Conservation (phyloP, 1,140 invertebrate genomes). For the Capitella teleta region DNA sequence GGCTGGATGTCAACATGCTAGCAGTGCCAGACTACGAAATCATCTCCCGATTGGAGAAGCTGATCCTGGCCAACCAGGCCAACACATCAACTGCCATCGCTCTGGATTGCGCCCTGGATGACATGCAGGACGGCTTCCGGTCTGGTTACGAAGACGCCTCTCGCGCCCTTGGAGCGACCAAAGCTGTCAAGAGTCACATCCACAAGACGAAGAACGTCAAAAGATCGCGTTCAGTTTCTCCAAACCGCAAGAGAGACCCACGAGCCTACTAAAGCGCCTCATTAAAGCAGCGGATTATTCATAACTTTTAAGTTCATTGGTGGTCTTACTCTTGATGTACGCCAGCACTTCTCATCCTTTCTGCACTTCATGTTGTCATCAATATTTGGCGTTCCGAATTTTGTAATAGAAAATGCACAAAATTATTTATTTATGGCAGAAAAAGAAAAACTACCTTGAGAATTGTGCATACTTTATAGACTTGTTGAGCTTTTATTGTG, state of each 20-base stretch:
- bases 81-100: constrained; percentile 28
- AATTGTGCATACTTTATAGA: too few relatives aligned
- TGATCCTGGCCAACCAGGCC: constrained; percentile 35
- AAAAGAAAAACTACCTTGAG: too few relatives aligned
- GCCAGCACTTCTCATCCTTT: background rate
- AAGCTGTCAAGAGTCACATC: constrained; percentile 6
- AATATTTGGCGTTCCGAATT: background rate
- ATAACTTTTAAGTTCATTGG: background rate
- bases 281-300: background rate
- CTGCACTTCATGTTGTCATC: background rate
- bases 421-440: background rate
- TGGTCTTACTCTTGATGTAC: background rate
- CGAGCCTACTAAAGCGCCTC: constrained; percentile 30
- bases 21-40: constrained; percentile 42
- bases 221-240: constrained; percentile 27
- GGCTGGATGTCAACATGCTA: constrained; percentile 36
- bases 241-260: constrained; percentile 22
- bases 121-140: constrained; percentile 30
- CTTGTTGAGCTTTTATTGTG: too few relatives aligned
- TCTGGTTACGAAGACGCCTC: constrained; percentile 21
- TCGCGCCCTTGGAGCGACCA: constrained; percentile 15
- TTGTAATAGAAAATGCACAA: background rate
- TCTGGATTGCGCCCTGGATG: constrained; percentile 30
- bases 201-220: constrained; percentile 16
- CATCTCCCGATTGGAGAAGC: constrained; percentile 37